Evolutionary conservation across 2,113 vertebrate species (phyloP).

Genomic region (Salvelinus namaycush): DNA sequence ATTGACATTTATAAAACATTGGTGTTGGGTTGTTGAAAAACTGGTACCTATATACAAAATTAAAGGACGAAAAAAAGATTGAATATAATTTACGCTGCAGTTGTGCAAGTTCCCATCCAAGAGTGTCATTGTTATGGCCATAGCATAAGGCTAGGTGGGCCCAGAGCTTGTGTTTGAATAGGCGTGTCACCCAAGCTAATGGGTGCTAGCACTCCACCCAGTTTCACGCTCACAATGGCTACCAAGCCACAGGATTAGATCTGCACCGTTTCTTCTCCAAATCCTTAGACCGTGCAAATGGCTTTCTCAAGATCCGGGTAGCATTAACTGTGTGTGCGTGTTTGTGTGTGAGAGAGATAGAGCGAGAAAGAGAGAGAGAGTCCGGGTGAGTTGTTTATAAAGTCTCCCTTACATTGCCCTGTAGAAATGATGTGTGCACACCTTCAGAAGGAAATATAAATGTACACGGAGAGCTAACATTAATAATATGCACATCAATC

Average conservation of each 20-base stretch:
- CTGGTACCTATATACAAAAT: too few species aligned
- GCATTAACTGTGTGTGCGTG: constrained; percentile 10
- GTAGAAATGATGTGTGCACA: too few species aligned
- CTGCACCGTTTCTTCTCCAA: constrained; percentile 53
- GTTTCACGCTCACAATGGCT: constrained; percentile 20
- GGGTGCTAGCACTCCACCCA: constrained; percentile 12
- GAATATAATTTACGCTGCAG: neutral
- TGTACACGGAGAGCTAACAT: too few species aligned
- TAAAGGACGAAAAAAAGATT: too few species aligned
- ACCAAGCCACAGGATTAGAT: constrained; percentile 17
- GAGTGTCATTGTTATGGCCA: neutral
- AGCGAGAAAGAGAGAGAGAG: neutral
- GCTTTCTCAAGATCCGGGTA: constrained; percentile 58
- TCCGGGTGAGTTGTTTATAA: too few species aligned
- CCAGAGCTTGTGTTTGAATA: constrained; percentile 1
- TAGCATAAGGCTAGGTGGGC: neutral
- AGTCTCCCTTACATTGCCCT: too few species aligned
- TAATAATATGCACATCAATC: too few species aligned
- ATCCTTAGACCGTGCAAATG: constrained; percentile 63
- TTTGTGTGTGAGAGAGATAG: constrained; percentile 5
- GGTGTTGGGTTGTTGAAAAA: too few species aligned
- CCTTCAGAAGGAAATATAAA: too few species aligned
- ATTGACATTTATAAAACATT: too few species aligned
- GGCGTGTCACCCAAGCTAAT: constrained; percentile 15
- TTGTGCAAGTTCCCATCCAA: neutral